Evolutionary conservation across 2,797 vertebrate genomes (phyloP).

Genomic region (Rhinoraja longicauda): DNA sequence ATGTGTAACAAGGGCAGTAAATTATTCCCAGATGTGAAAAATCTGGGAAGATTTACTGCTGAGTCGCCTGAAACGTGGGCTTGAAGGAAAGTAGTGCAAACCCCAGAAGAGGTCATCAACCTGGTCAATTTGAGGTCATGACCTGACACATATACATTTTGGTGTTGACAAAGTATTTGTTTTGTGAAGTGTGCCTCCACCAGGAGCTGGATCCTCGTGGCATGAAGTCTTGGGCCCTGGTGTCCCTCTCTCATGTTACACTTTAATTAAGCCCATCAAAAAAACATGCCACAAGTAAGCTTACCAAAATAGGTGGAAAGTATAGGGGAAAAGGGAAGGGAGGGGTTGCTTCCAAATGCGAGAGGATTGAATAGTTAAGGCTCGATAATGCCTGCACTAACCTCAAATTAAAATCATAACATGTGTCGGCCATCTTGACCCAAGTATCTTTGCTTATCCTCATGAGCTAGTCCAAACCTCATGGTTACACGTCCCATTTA

Average conservation of each 20-base stretch:
- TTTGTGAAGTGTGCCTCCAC: neutral
- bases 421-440: neutral
- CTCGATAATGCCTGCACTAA: neutral
- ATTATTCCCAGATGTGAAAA: conserved; percentile 32
- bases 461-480: neutral
- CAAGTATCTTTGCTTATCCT: neutral
- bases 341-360: neutral
- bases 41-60: conserved; percentile 19
- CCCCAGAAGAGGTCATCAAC: neutral
- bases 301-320: too few relatives aligned
- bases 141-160: conserved; percentile 10
- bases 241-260: neutral
- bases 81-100: conserved; percentile 8
- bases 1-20: neutral
- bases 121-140: conserved; percentile 26
- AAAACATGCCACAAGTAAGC: neutral
- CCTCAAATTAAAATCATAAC: neutral
- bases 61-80: neutral
- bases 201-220: neutral
- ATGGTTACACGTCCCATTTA: neutral
- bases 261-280: neutral
- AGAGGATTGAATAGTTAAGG: neutral
- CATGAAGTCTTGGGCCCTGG: neutral
- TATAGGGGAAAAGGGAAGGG: too few relatives aligned
- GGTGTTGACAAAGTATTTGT: conserved; percentile 21